phyloP scores from a whole-genome alignment of 2,797 vertebrate genomes.

The Oophaga sylvatica region DNA sequence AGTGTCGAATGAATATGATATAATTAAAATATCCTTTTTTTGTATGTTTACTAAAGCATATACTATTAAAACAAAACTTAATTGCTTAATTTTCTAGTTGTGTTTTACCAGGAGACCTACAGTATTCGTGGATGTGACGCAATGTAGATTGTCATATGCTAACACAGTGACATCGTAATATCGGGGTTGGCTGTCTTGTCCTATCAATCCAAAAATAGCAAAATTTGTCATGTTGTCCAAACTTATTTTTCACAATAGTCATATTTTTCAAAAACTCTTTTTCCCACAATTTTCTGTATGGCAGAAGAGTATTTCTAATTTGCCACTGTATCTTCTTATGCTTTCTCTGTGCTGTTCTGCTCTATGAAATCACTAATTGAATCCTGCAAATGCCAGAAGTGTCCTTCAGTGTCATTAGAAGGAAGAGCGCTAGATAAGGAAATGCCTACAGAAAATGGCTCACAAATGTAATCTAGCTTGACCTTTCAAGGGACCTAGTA shows the following conservation, averaged over 20 bases:
- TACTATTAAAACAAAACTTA: too few species aligned
- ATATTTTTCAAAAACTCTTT: neutral
- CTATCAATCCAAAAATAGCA: neutral
- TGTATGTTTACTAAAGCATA: too few species aligned
- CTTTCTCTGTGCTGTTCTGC: constrained; percentile 15
- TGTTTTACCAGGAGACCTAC: neutral
- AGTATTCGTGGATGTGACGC: neutral
- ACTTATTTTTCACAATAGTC: neutral
- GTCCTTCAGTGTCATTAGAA: constrained; percentile 64
- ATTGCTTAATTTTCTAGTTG: too few species aligned
- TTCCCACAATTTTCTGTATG: neutral
- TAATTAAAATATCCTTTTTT: too few species aligned
- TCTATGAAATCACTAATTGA: constrained; percentile 51
- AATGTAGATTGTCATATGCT: neutral
- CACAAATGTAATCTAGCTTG: constrained; percentile 73
- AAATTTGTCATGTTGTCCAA: neutral
- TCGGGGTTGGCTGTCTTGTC: neutral
- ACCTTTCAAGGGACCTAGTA: constrained; percentile 76
- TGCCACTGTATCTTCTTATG: neutral
- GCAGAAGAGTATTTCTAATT: neutral
- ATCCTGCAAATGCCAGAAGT: constrained; percentile 49
- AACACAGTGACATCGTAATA: neutral
- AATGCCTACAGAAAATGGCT: constrained; percentile 52
- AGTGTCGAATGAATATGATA: too few species aligned
- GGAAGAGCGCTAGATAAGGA: constrained; percentile 69